Evolutionary conservation across 2,888 invertebrate species (phyloP), one percentile per base, ranked within the genome.

Genomic region (Lordiphosa andalusiaca): DNA sequence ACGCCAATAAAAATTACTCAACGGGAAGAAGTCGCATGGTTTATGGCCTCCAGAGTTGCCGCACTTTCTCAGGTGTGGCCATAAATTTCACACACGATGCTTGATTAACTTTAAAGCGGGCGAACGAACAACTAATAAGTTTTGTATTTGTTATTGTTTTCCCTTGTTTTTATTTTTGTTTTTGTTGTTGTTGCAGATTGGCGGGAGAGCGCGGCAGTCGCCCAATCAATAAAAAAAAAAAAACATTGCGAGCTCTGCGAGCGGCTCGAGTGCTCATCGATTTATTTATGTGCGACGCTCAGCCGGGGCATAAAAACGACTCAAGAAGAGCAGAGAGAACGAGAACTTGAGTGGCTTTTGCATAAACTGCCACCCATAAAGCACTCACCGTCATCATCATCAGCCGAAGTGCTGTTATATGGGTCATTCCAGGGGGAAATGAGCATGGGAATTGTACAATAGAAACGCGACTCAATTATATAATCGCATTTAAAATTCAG

Each of bases 361-460:
- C 73, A 67, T 67, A 69, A 64, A 73, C 69, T 51, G 73, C 51
- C 51, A 44, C 52, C 70, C 68, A 84, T 78, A 84, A 78, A 78
- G 52, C 84, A 84, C 78, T 78, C 84, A 53, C 42, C 55, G 44
- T 59, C 67, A 58, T 41, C 51, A 19, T 19, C 54, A 64, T 38
- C 55, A 49, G 75, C 69, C 69, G 73, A 73, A 69, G 73, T 19
- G 19, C 56, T 73, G 71, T 61, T 76, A 88, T 87, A 83, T 88
- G 86, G 88, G 88, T 88, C 88, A 88, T 67, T 88, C 88, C 86
- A 88, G 67, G 86, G 88, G 87, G 88, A 88, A 85, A 30, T 25
- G 30, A 44, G 42, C 12, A 21, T 19, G 38, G 16, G 23, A n/a
- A 30, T 16, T 80, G 71, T 54, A 68, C 64, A 68, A 70, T 66